Conservation (phyloP, 2,888 invertebrate species). For the Rhaphigaster nebulosa region DNA sequence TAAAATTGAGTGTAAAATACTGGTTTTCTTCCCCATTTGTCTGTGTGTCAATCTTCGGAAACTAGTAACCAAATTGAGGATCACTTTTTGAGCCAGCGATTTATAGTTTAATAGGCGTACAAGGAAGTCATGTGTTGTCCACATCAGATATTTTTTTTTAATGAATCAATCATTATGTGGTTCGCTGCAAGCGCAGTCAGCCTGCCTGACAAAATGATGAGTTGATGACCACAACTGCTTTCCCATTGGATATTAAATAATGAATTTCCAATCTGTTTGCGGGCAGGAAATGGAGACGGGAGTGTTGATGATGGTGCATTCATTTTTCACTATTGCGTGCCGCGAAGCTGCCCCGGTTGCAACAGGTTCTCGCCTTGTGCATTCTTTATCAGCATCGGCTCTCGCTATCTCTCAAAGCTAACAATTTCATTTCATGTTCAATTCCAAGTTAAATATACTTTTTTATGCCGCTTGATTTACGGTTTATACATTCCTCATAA, state of each 20-base stretch:
- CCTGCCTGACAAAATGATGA: not conserved
- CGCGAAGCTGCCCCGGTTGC: not conserved
- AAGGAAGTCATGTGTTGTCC: too few relatives aligned
- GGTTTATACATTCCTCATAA: not conserved
- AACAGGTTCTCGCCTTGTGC: not conserved
- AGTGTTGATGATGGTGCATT: slow-evolving; percentile 5
- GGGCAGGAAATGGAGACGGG: not conserved
- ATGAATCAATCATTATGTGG: too few relatives aligned
- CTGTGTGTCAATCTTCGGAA: too few relatives aligned
- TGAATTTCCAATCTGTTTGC: not conserved
- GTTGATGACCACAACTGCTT: not conserved
- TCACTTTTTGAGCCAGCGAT: too few relatives aligned
- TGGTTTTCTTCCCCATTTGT: too few relatives aligned
- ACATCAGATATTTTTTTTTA: too few relatives aligned
- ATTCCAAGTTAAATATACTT: not conserved
- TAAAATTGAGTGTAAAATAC: too few relatives aligned
- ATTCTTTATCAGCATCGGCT: not conserved
- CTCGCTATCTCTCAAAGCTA: not conserved
- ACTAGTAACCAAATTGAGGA: too few relatives aligned
- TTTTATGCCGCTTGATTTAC: not conserved
- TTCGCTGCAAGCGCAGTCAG: not conserved
- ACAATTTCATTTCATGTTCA: not conserved
- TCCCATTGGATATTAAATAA: not conserved
- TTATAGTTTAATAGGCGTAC: too few relatives aligned
- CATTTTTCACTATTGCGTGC: not conserved